Conservation (phyloP, 2,113 vertebrate species). For the Pithys albifrons region DNA sequence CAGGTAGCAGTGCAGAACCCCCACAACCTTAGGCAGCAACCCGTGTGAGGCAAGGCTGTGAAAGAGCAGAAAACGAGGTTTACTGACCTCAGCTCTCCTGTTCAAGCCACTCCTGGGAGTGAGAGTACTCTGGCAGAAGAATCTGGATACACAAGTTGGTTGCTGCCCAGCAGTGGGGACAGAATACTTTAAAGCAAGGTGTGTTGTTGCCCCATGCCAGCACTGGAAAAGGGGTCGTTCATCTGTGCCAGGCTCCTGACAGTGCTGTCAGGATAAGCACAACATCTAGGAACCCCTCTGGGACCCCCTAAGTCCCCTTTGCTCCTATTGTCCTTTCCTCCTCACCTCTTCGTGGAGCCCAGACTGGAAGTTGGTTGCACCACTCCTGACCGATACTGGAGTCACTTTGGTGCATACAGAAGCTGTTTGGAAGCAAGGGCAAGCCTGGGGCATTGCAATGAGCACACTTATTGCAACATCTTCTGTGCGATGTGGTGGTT, state of each 20-base stretch:
- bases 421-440: background rate
- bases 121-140: accelerated
- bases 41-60: background rate
- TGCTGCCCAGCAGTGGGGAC: accelerated
- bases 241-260: background rate
- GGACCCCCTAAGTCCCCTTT: background rate
- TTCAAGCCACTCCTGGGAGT: accelerated
- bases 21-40: accelerated
- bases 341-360: accelerated
- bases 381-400: background rate
- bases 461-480: background rate
- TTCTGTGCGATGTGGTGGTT: accelerated
- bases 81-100: accelerated
- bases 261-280: accelerated
- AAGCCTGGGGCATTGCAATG: background rate
- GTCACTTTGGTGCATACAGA: accelerated
- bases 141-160: accelerated
- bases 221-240: background rate
- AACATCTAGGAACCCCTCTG: background rate
- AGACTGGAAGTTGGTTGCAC: background rate
- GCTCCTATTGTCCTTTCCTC: background rate
- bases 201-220: accelerated
- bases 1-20: background rate
- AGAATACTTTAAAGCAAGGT: too few species aligned
- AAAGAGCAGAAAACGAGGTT: too few species aligned